These are phyloP conservation scores for Delia radicum DNA, from an alignment of 1,140 invertebrate species.

Conservation along the genomic window DNA sequence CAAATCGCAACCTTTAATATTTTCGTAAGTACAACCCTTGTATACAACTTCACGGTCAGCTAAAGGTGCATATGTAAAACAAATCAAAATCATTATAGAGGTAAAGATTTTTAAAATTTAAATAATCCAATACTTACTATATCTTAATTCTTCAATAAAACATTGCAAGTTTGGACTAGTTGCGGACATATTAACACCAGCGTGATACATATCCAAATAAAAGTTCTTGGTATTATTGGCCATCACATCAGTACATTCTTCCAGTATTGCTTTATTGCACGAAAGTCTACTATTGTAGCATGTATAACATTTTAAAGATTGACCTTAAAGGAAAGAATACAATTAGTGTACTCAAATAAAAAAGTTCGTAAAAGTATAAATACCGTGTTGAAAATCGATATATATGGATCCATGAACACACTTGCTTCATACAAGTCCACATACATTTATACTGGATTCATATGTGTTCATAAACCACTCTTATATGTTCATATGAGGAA, in stretches of 20 bases:
- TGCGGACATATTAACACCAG: background rate
- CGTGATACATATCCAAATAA: conserved; percentile 5
- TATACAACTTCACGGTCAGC: background rate
- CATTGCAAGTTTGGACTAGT: conserved; percentile 7
- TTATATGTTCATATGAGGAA: too few relatives aligned
- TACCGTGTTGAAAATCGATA: too few relatives aligned
- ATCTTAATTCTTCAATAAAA: background rate
- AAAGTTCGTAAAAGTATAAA: too few relatives aligned
- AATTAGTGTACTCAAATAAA: too few relatives aligned
- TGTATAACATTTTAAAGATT: conserved; percentile 19
- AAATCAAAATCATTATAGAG: background rate
- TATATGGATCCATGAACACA: too few relatives aligned
- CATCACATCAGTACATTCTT: background rate
- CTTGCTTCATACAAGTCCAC: too few relatives aligned
- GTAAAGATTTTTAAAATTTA: background rate
- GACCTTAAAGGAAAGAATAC: too few relatives aligned
- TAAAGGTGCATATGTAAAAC: too few relatives aligned
- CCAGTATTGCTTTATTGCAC: conserved; percentile 7
- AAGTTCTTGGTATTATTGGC: background rate
- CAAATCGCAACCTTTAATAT: conserved; percentile 7
- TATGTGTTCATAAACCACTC: too few relatives aligned
- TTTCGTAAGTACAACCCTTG: conserved; percentile 22
- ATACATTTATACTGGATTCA: too few relatives aligned
- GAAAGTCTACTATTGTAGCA: background rate
- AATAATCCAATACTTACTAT: background rate